Evolutionary conservation across 2,113 vertebrate genomes (phyloP).

Genomic region (Leucosticte australis): DNA sequence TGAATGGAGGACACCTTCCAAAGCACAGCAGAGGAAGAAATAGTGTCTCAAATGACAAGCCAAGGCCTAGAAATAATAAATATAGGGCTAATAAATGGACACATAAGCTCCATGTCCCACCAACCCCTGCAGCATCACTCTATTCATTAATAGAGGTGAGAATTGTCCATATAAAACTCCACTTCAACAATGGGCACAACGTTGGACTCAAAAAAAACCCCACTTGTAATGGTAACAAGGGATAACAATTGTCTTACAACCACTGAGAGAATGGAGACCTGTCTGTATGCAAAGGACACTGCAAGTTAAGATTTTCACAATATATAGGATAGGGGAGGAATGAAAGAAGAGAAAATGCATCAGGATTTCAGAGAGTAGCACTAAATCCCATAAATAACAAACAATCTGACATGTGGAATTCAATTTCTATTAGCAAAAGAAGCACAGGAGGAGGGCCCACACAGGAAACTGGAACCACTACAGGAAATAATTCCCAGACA

Average conservation of each 20-base stretch:
- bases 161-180: neutral
- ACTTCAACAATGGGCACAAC: neutral
- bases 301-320: neutral
- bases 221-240: neutral
- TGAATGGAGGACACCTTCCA: neutral
- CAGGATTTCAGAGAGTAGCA: neutral
- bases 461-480: neutral
- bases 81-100: neutral
- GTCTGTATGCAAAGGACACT: neutral
- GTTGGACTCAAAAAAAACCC: neutral
- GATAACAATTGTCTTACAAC: neutral
- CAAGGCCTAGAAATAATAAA: neutral
- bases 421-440: neutral
- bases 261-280: neutral
- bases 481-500: neutral
- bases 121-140: neutral
- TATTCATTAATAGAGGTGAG: neutral
- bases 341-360: neutral
- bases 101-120: neutral
- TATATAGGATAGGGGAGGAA: neutral
- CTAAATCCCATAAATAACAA: neutral
- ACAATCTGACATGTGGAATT: neutral
- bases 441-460: neutral
- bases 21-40: neutral
- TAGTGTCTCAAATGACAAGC: neutral